These are phyloP conservation scores for Tragopan temminckii DNA, from an alignment of 2,797 vertebrate species.

Conservation along the genomic window DNA sequence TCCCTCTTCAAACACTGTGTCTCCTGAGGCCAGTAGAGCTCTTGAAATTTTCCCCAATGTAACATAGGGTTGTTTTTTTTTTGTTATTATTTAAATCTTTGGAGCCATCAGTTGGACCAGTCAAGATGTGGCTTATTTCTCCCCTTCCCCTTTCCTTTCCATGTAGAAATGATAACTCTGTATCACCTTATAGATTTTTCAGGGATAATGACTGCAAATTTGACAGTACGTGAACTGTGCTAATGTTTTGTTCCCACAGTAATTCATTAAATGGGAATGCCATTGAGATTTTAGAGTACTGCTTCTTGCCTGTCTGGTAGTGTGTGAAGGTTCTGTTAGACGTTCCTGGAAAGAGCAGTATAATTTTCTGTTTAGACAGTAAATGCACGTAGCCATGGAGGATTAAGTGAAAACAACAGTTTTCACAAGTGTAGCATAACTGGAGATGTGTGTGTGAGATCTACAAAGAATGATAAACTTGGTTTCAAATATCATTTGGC, in stretches of 20 bases:
- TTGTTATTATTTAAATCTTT: neutral
- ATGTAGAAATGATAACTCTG: neutral
- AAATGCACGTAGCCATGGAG: neutral
- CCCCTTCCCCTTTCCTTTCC: neutral
- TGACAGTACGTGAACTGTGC: neutral
- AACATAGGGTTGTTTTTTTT: neutral
- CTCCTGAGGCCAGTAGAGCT: neutral
- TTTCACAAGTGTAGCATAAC: neutral
- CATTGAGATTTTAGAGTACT: neutral
- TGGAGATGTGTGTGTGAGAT: neutral
- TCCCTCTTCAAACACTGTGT: neutral
- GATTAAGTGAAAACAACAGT: neutral
- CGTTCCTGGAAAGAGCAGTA: neutral
- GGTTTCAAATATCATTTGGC: neutral
- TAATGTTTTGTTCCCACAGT: neutral
- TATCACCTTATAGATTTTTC: neutral
- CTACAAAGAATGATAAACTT: neutral
- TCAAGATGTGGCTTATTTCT: neutral
- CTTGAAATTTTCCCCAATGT: neutral
- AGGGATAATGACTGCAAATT: neutral
- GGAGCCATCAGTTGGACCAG: neutral
- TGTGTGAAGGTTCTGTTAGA: neutral
- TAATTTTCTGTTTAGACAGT: neutral
- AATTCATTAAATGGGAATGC: neutral
- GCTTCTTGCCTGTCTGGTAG: neutral